Conservation (phyloP, 2,113 vertebrate species). For the Gavialis gangeticus region DNA sequence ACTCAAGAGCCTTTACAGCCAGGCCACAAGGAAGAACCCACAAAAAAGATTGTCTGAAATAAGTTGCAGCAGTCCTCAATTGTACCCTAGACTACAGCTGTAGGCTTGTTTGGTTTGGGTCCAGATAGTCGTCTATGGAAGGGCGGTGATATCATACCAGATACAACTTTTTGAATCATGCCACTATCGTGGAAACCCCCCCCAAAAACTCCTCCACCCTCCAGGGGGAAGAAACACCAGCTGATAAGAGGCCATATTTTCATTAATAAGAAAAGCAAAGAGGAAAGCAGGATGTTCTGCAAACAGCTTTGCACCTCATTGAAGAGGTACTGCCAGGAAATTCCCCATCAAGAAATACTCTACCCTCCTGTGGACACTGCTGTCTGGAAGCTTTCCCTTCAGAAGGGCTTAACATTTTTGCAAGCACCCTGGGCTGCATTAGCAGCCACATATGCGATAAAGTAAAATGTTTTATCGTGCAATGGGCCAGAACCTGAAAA, state of each 20-base stretch:
- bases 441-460: too few species aligned
- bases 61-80: too few species aligned
- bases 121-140: too few species aligned
- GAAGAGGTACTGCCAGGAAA: too few species aligned
- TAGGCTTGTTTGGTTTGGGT: too few species aligned
- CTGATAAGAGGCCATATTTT: not conserved
- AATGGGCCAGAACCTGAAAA: not conserved
- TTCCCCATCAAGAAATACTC: too few species aligned
- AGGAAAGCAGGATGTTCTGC: not conserved
- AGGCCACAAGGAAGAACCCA: not conserved
- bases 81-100: too few species aligned
- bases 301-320: not conserved
- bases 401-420: not conserved
- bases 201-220: not conserved
- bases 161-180: too few species aligned
- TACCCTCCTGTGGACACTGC: not conserved
- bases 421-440: not conserved
- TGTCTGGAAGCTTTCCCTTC: not conserved
- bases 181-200: not conserved
- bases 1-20: not conserved
- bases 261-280: not conserved
- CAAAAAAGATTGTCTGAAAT: too few species aligned
- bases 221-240: not conserved
- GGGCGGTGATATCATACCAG: too few species aligned
- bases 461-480: too few species aligned